Base-by-base conservation (phyloP, 1,140 invertebrate genomes). In the Ctenoplectra terminalis region DNA sequence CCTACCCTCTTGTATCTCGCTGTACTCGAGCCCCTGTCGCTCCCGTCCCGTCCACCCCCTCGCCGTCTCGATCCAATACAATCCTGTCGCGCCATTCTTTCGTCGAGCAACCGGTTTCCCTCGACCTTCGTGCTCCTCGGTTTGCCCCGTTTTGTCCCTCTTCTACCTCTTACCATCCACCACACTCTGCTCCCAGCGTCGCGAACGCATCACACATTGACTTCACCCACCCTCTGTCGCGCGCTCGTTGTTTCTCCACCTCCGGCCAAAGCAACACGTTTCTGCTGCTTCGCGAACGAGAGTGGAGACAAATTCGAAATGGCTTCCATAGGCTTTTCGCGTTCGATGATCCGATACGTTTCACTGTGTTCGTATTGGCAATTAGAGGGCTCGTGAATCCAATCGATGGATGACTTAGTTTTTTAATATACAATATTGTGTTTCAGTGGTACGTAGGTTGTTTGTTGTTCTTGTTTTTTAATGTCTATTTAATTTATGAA, bases 1-100 rank as follows among this genome's bases (percentile, higher is more conserved):
- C 40, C 50, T 63, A 69, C 58, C 71, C 52, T 78, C 63, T 71
- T 79, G 76, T 79, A 77, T 77, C 23, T 77, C 50, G 50, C 9
- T 34, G 40, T 48, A 60, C 76, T 50, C 34, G 29, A 48, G 37
- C 7, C 46, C 43, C 26, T 23, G 20, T 15, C 29, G 13, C 60
- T 15, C 15, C 34, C 34, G 34, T 13, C n/a, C 37, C 5, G 17
- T 37, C 23, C 34, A 7, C 8, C n/a, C 34, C 31, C 26, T 8
- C 37, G 50, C 17, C 37, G n/a, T 29, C 37, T 4, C 26, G 34
- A 64, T 66, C 54, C 61, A 52, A 70, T 84, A 64, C 73, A 85
- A 73, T 77, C 66, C 73, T 34, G 78, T 84, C 69, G 61, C 67
- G 40, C 37, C 63, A 15, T 73, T 74, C 80, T 81, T 73, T 73